Evolutionary conservation across 2,797 vertebrate species (phyloP).

Genomic region (Pseudochirops cupreus): DNA sequence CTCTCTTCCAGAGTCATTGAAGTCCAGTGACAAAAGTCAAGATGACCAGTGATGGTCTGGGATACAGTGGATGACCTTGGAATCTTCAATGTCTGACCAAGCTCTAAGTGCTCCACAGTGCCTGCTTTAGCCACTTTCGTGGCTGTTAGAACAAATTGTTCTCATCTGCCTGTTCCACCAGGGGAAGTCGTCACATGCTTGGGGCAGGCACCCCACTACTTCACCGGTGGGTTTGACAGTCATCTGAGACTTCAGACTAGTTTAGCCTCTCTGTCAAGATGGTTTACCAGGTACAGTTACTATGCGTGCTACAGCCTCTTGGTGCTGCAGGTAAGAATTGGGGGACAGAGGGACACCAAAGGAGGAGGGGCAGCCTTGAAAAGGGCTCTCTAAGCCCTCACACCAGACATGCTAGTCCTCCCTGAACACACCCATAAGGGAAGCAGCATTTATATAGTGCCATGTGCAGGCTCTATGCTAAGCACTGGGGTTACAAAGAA

Average conservation of each 20-base stretch:
- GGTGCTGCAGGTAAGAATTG: background rate
- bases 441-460: background rate
- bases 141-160: background rate
- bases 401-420: background rate
- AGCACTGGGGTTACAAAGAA: background rate
- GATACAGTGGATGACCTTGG: background rate
- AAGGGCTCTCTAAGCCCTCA: background rate
- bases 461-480: background rate
- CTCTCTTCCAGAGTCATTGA: background rate
- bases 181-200: background rate
- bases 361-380: background rate
- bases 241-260: background rate
- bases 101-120: background rate
- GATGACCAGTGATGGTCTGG: background rate
- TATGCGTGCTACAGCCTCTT: too few species aligned
- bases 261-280: background rate
- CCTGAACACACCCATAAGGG: background rate
- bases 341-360: background rate
- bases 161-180: background rate
- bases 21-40: background rate
- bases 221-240: background rate
- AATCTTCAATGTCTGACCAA: background rate
- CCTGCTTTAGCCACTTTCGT: background rate
- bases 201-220: background rate
- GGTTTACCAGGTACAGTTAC: background rate